Evolutionary conservation across 2,888 invertebrate genomes (phyloP), one percentile per base, ranked within the genome.

Genomic region (Harpalus rubripes): DNA sequence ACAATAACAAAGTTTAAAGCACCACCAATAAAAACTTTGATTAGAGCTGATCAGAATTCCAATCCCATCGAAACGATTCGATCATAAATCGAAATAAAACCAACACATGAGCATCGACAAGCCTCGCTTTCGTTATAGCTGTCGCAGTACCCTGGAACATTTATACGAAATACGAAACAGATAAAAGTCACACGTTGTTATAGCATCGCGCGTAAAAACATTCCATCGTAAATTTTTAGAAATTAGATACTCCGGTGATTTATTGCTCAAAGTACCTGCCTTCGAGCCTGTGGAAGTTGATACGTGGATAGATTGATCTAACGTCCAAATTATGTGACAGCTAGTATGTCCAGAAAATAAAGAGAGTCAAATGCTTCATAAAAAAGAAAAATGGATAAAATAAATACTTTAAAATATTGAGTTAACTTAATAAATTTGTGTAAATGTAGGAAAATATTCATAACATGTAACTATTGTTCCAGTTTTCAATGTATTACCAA

Each of bases 111-210:
- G 16, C 52, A 44, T 74, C 41, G 44, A 74, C 72, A 68, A 15
- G 72, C 16, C 18, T 16, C 8, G 72, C 56, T 78, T 58, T 56
- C 58, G 78, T 78, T 78, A 78, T 76, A 22, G 65, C 41, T 68
- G 8, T 41, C 8, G 32, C 32, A 4, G 32, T 32, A 32, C 32
- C 80, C 63, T n/a, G 18, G 26, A 32, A 82, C 72, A 56, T 82
- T 56, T 82, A 82, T 82, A 82, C 44, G 32, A 81, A 56, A 63
- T 44, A 58, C 41, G 81, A 65, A 83, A 83, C 72, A 83, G 52
- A 83, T 83, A 83, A 83, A 83, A 74, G 83, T 83, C 83, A 83
- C 83, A 83, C 83, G 74, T 59, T 83, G 83, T 83, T 83, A 83
- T 76, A 61, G 83, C 41, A 32, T 74, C 74, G 61, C 83, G 61